Percentiles rank a stretch among this genome's conserved stretches.
Evolutionary conservation across 1,140 invertebrate genomes (phyloP).

Genomic region (Telenomus remus): DNA sequence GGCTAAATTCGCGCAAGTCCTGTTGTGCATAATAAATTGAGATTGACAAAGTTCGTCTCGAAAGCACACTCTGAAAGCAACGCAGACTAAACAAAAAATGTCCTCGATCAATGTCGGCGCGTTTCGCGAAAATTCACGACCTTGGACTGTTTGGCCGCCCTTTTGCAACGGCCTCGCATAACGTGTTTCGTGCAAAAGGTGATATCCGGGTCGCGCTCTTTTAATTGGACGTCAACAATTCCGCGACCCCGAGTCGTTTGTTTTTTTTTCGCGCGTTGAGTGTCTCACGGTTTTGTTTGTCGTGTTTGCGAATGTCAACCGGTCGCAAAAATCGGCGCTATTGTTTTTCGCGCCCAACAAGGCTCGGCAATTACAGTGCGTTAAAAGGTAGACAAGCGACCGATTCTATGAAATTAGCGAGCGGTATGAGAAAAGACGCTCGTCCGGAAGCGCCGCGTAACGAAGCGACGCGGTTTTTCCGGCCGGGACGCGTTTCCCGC

Average conservation of each 20-base stretch:
- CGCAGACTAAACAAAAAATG: too few relatives aligned
- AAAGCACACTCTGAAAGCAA: constrained; percentile 24
- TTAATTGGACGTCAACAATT: constrained; percentile 28
- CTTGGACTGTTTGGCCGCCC: too few relatives aligned
- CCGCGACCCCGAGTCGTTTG: constrained; percentile 4
- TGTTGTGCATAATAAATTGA: constrained; percentile 53
- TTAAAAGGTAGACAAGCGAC: too few relatives aligned
- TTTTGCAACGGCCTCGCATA: too few relatives aligned
- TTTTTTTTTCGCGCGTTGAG: neutral
- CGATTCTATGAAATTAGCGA: constrained; percentile 4
- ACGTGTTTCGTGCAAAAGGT: too few relatives aligned
- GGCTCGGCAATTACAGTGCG: neutral
- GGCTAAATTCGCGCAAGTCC: constrained; percentile 44
- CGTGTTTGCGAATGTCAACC: too few relatives aligned
- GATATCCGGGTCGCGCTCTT: neutral
- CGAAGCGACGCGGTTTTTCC: constrained; percentile 45
- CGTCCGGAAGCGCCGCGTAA: constrained; percentile 29
- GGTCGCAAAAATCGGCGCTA: too few relatives aligned
- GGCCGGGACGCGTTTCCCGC: constrained; percentile 27
- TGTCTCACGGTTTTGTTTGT: too few relatives aligned
- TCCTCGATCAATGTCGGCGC: neutral
- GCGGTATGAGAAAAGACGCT: constrained; percentile 45
- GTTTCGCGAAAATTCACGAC: neutral
- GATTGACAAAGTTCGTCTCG: constrained; percentile 44
- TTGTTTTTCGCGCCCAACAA: constrained; percentile 4